phyloP scores from a whole-genome alignment of 1,140 invertebrate species.

The Hypsibius dujardini region DNA sequence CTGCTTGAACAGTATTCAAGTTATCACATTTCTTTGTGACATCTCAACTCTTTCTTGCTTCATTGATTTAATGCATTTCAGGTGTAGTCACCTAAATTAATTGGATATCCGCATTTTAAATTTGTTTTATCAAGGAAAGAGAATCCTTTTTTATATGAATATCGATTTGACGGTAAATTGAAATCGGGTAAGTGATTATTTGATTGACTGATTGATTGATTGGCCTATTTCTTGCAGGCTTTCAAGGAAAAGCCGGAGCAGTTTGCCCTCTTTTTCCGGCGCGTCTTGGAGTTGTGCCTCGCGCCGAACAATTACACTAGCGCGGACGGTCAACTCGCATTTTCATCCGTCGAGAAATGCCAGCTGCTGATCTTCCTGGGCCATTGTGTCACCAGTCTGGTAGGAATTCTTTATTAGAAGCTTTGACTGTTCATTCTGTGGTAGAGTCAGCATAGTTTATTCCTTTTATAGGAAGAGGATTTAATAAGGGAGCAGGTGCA shows the following conservation, averaged over 20 bases:
- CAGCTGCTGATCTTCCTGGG: conserved; percentile 74
- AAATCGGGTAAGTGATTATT: too few species aligned
- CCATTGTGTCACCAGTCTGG: conserved; percentile 78
- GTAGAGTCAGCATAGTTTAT: neutral
- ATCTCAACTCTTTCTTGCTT: too few species aligned
- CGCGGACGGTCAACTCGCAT: too few species aligned
- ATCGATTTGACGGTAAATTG: too few species aligned
- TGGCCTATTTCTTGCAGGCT: conserved; percentile 35
- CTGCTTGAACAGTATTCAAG: too few species aligned
- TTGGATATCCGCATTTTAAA: too few species aligned
- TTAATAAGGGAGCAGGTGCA: conserved; percentile 80
- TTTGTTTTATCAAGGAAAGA: too few species aligned
- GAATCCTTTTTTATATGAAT: too few species aligned
- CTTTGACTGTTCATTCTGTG: conserved; percentile 22
- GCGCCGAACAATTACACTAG: too few species aligned
- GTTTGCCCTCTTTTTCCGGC: conserved; percentile 69
- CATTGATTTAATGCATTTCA: too few species aligned
- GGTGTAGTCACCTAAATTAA: too few species aligned
- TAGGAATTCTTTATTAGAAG: conserved; percentile 28
- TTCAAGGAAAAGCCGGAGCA: conserved; percentile 61
- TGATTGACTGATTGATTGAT: conserved; percentile 20
- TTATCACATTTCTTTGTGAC: too few species aligned
- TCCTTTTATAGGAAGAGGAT: conserved; percentile 59
- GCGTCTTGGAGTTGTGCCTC: conserved; percentile 54
- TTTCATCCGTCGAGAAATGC: conserved; percentile 59